Conservation (phyloP, 2,797 vertebrate species). For the Echiichthys vipera region DNA sequence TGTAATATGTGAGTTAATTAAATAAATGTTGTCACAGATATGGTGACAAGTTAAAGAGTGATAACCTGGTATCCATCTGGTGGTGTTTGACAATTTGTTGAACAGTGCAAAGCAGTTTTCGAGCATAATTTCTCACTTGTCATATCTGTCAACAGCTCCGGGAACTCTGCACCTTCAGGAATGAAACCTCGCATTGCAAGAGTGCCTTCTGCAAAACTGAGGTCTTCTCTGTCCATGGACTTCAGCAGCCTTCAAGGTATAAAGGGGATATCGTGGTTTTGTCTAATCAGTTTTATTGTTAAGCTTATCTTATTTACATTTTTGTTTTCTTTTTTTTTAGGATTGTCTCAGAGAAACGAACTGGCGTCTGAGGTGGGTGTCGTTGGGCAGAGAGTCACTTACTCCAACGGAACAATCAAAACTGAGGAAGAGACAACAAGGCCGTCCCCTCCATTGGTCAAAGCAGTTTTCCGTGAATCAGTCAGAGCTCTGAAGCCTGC, state of each 20-base stretch:
- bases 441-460: conserved; percentile 63
- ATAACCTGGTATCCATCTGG: conserved; percentile 9
- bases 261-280: not conserved
- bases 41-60: conserved; percentile 3
- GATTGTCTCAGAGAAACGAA: conserved; percentile 70
- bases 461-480: conserved; percentile 78
- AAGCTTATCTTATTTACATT: not conserved
- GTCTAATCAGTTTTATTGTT: not conserved
- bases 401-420: conserved; percentile 80
- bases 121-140: conserved; percentile 45
- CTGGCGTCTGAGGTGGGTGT: conserved; percentile 80
- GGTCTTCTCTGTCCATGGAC: conserved; percentile 74
- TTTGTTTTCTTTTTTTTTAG: conserved; percentile 51
- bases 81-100: conserved; percentile 10
- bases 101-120: conserved; percentile 9
- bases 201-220: conserved; percentile 81
- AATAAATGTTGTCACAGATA: conserved; percentile 1
- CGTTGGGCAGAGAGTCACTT: conserved; percentile 85
- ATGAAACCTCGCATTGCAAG: conserved; percentile 72
- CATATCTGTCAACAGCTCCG: conserved; percentile 65
- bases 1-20: not conserved
- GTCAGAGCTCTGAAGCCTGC: conserved; percentile 80
- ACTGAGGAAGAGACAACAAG: conserved; percentile 79
- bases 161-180: conserved; percentile 67
- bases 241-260: conserved; percentile 84